Percentiles rank a stretch among this genome's conserved stretches.
Conservation (phyloP, 2,888 invertebrate species). For the Apodemia zela region DNA sequence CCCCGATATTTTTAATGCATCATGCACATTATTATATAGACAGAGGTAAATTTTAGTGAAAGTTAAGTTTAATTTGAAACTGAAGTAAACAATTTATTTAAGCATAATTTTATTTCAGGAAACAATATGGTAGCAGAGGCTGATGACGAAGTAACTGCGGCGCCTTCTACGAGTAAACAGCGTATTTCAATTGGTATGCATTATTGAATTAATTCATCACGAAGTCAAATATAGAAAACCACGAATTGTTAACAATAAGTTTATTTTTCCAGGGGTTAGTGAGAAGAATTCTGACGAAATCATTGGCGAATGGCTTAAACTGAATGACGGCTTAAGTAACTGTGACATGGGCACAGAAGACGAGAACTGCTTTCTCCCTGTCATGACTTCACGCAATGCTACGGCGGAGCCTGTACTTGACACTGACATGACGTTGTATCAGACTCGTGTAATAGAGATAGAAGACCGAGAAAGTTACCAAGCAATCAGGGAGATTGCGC, state of each 20-base stretch:
- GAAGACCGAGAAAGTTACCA: not conserved
- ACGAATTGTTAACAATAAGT: not conserved
- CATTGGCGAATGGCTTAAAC: not conserved
- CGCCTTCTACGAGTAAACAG: not conserved
- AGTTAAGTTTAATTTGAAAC: not conserved
- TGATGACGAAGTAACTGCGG: not conserved
- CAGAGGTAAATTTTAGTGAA: not conserved
- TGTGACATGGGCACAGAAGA: too few species aligned
- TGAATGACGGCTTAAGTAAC: not conserved
- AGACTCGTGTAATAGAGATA: not conserved
- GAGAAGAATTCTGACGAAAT: not conserved
- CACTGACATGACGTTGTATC: too few species aligned
- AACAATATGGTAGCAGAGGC: not conserved
- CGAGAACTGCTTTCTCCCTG: too few species aligned
- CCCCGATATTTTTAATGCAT: not conserved
- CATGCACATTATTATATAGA: not conserved
- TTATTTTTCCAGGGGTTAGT: not conserved
- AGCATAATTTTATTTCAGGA: conserved; percentile 1
- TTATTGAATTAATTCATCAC: not conserved
- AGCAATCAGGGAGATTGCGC: conserved; percentile 1
- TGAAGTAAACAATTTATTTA: not conserved
- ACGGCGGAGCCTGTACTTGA: too few species aligned
- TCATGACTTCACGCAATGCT: too few species aligned
- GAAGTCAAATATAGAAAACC: not conserved
- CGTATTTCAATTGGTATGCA: not conserved